Base-by-base conservation (phyloP, 2,113 vertebrate species). In the Aspidoscelis tigris region DNA sequence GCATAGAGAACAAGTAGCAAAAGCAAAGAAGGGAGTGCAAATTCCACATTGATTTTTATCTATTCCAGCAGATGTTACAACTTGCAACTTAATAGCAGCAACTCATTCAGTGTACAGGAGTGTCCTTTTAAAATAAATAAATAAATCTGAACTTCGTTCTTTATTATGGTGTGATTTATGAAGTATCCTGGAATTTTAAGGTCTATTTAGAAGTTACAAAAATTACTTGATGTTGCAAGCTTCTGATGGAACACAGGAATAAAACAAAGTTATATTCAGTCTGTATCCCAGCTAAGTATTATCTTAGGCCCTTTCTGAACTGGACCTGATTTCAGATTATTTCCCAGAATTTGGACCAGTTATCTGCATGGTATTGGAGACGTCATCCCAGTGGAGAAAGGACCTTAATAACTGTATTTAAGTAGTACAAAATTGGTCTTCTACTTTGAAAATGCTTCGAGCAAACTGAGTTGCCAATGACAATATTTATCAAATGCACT, bases 1-100 rank as follows among this genome's bases (percentile, higher is more conserved):
- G 94, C 91, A 92, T 89, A 93, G 85, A 1, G 3, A 94, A 94
- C 90, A 93, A 64, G 92, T 83, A 92, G 93, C 91, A 91, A 92
- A 93, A 92, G 90, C 92, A 94, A 94, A 76, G 83, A 90, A 90
- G 84, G 87, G 87, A 88, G 88, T 77, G 39, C 80, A 89, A 92
- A 47, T 89, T 92, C 85, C 86, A 93, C 91, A 65, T 66, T 58
- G 87, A 87, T 89, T 64, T 89, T 93, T 89, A 91, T 83, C 87
- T 91, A 5, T 70, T 80, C 84, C 84, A 90, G 77, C 72, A 90
- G 64, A 50, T 85, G 81, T 76, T 66, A 91, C 91, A 47, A 43
- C 3, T 21, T 87, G 80, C 83, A 33, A 87, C 83, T 82, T 86
- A 80, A 89, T 68, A 24, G 47, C 16, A 50, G 12, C 74, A 33